Percentiles rank a stretch among this genome's conserved stretches.
phyloP scores from a whole-genome alignment of 2,113 vertebrate species.

The Pseudolaguvia tuberculata region DNA sequence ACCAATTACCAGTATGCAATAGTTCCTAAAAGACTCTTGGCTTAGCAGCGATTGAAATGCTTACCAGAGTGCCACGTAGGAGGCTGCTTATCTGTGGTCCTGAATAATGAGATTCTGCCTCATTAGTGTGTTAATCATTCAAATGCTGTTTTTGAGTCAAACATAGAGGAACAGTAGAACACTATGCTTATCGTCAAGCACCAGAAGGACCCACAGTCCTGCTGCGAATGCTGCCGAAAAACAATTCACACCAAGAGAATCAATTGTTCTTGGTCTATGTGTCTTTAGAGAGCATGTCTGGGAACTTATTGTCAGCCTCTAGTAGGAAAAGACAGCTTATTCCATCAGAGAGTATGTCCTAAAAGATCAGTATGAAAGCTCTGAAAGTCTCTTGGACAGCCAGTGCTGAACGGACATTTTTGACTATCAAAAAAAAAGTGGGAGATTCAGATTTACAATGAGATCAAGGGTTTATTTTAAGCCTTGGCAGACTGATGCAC shows the following conservation, averaged over 20 bases:
- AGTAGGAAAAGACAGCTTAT: background rate
- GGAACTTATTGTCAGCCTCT: background rate
- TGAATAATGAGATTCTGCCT: constrained; percentile 46
- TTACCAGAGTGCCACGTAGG: constrained; percentile 39
- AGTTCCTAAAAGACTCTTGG: background rate
- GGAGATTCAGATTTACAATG: constrained; percentile 23
- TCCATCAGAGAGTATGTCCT: background rate
- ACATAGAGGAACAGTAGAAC: constrained; percentile 25
- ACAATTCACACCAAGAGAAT: background rate
- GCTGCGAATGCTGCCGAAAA: constrained; percentile 25
- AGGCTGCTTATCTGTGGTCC: constrained; percentile 6
- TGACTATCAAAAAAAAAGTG: constrained; percentile 7
- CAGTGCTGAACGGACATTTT: constrained; percentile 6
- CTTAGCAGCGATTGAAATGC: constrained; percentile 14
- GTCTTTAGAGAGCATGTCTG: constrained; percentile 8
- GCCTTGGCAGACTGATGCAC: constrained; percentile 40
- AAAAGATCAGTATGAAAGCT: background rate
- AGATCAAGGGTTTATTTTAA: constrained; percentile 54
- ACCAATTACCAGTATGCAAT: background rate
- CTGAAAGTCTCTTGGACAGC: background rate
- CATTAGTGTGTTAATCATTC: constrained; percentile 47
- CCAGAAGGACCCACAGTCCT: constrained; percentile 37
- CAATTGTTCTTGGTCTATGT: constrained; percentile 5
- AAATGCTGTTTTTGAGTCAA: constrained; percentile 33
- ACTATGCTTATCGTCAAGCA: constrained; percentile 34